phyloP scores from a whole-genome alignment of 2,797 vertebrate species.

The Uromys caudimaculatus region DNA sequence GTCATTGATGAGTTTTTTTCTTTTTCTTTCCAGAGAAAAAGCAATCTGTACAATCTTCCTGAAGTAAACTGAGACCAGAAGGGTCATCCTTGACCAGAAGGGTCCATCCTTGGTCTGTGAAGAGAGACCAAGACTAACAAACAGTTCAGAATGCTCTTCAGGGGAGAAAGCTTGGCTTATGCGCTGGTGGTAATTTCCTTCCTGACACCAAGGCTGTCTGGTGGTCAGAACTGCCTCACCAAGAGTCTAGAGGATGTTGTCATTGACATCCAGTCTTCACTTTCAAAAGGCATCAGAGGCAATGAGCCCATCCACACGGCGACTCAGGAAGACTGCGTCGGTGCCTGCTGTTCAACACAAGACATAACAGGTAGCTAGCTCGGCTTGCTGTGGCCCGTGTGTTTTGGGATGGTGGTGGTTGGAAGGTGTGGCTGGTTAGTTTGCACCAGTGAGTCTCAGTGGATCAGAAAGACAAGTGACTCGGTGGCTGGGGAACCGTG shows the following conservation, averaged over 20 bases:
- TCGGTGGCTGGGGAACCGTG: background rate
- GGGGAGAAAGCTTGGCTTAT: background rate
- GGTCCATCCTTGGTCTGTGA: conserved; percentile 14
- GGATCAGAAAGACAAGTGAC: background rate
- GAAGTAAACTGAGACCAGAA: conserved; percentile 36
- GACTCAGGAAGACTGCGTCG: conserved; percentile 73
- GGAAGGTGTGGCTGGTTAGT: background rate
- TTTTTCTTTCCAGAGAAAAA: conserved; percentile 53
- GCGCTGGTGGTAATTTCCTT: conserved; percentile 50
- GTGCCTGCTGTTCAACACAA: conserved; percentile 83
- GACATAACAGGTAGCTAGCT: conserved; percentile 82
- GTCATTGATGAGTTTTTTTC: background rate
- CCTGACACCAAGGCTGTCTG: conserved; percentile 54
- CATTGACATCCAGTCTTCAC: conserved; percentile 82
- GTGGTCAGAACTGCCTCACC: conserved; percentile 71
- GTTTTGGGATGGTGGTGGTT: background rate
- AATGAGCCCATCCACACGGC: conserved; percentile 75
- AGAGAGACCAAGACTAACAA: background rate
- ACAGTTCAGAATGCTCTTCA: conserved; percentile 78
- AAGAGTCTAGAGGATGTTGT: conserved; percentile 78
- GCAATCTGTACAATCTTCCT: background rate
- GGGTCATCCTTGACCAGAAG: background rate
- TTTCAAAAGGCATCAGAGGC: conserved; percentile 83
- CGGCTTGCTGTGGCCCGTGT: fast-evolving
- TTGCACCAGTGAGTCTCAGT: background rate